Conservation (phyloP, 2,113 vertebrate species). For the Pteruthius melanotis region DNA sequence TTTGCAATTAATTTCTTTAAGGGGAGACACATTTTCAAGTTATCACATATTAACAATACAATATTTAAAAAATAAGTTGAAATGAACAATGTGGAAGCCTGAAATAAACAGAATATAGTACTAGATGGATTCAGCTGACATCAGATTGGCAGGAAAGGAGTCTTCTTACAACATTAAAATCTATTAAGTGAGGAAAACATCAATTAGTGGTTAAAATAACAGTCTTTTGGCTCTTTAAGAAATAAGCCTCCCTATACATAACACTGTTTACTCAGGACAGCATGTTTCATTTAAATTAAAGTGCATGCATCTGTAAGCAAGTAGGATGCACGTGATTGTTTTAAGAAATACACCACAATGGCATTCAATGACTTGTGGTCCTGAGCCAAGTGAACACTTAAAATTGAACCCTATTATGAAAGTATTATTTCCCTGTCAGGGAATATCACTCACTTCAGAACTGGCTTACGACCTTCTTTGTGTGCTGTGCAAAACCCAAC, state of each 20-base stretch:
- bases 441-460: not conserved
- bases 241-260: not conserved
- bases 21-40: not conserved
- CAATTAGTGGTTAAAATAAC: conserved; percentile 16
- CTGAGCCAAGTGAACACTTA: conserved; percentile 1
- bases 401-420: not conserved
- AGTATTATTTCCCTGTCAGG: not conserved
- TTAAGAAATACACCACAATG: not conserved
- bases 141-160: not conserved
- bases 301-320: not conserved
- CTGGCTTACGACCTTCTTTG: not conserved
- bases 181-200: conserved; percentile 3
- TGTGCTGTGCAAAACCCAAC: not conserved
- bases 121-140: not conserved
- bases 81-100: not conserved
- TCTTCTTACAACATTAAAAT: not conserved
- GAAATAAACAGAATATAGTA: not conserved
- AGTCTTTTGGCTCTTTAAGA: not conserved
- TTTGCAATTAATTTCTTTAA: not conserved
- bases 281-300: not conserved
- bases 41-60: not conserved
- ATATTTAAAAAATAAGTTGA: not conserved
- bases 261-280: not conserved
- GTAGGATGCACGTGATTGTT: not conserved
- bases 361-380: not conserved